These are phyloP conservation scores for Zhuqinia jingwanae DNA, from an alignment of 2,888 invertebrate genomes.

Conservation along the genomic window DNA sequence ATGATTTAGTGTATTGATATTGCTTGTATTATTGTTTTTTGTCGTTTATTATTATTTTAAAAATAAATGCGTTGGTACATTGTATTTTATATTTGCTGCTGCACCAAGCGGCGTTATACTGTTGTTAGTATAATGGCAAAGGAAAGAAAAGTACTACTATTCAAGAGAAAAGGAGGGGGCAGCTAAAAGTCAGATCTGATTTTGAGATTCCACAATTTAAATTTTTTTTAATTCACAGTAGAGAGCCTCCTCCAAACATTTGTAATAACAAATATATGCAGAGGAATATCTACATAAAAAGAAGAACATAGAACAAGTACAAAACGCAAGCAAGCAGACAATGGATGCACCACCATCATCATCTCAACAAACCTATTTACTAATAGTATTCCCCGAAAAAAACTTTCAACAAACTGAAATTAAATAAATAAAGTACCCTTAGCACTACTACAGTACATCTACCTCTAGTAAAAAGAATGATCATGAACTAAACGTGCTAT, in stretches of 20 bases:
- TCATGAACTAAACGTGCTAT: too few relatives aligned
- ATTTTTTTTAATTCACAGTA: constrained; percentile 57
- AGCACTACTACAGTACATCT: too few relatives aligned
- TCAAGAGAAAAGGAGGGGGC: constrained; percentile 41
- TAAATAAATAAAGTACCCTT: constrained; percentile 55
- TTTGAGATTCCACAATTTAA: constrained; percentile 52
- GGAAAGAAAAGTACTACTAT: background rate
- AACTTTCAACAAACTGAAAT: constrained; percentile 7
- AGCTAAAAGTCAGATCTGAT: constrained; percentile 44
- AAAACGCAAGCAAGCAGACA: constrained; percentile 17
- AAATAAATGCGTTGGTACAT: constrained; percentile 10
- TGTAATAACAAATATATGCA: constrained; percentile 16
- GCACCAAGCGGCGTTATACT: background rate
- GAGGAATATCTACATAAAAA: constrained; percentile 25
- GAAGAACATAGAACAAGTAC: background rate
- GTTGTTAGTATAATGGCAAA: background rate
- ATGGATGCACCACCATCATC: constrained; percentile 35
- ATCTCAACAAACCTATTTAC: constrained; percentile 6
- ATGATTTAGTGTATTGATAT: constrained; percentile 40
- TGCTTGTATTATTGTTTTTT: constrained; percentile 22
- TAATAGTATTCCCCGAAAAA: constrained; percentile 30
- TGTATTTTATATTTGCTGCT: background rate
- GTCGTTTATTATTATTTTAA: too few relatives aligned
- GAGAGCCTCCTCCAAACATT: constrained; percentile 14
- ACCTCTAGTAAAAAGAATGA: constrained; percentile 31